These are phyloP conservation scores for Lytechinus variegatus DNA, from an alignment of 35 echinoderm and acorn worm species.

Conservation along the genomic window DNA sequence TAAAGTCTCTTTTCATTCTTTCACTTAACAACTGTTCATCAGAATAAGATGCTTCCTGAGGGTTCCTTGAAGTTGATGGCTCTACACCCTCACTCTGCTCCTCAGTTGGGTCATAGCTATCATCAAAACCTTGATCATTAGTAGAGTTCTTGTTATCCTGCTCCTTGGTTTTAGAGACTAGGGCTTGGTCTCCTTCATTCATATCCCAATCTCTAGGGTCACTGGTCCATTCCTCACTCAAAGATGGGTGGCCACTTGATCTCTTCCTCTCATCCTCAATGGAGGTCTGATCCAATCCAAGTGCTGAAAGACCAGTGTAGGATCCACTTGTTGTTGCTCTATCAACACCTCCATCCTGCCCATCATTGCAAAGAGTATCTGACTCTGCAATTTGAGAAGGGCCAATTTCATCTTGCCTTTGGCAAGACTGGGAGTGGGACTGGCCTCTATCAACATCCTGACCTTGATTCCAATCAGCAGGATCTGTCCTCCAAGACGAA, in stretches of 20 bases:
- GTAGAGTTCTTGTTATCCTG: neutral
- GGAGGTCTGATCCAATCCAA: neutral
- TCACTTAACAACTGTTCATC: no score
- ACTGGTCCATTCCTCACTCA: conserved; percentile 12
- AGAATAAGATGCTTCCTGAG: no score
- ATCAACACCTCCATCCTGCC: neutral
- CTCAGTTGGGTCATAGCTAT: neutral
- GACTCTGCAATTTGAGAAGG: neutral
- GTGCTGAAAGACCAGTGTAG: neutral
- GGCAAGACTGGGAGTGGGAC: neutral
- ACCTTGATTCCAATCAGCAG: conserved; percentile 21
- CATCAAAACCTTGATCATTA: neutral
- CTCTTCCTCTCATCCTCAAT: neutral
- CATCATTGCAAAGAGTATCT: neutral
- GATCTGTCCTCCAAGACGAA: conserved; percentile 20
- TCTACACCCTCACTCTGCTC: neutral
- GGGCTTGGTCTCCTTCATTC: neutral
- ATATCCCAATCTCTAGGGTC: conserved; percentile 12
- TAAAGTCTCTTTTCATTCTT: no score
- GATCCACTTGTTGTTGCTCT: neutral
- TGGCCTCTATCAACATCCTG: neutral
- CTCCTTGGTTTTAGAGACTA: neutral
- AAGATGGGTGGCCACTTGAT: neutral
- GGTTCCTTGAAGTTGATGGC: neutral
- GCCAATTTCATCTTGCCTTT: neutral